A percentile compares a stretch with the other conserved stretches of the same genome.
Evolutionary conservation across 2,888 invertebrate genomes (phyloP).

Genomic region (Drosophila nr. fundita): DNA sequence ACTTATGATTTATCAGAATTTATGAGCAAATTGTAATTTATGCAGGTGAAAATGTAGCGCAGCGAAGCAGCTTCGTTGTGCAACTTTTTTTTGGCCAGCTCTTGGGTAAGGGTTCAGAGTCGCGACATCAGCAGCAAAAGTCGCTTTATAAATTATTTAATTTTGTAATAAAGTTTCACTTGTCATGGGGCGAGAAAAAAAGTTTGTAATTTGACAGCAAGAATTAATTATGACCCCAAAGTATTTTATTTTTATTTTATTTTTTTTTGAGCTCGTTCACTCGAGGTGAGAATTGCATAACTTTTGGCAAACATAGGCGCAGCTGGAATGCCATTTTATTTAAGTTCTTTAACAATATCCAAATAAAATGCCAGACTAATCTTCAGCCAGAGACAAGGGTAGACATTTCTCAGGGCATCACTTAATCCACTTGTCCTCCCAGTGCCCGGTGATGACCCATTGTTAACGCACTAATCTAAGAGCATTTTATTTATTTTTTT

Average conservation of each 20-base stretch:
- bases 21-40: constrained; percentile 65
- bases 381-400: constrained; percentile 63
- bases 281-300: not conserved
- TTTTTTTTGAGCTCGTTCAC: not conserved
- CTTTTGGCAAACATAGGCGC: not conserved
- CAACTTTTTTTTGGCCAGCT: constrained; percentile 50
- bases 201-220: constrained; percentile 51
- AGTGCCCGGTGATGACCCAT: constrained; percentile 59
- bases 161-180: constrained; percentile 73
- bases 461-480: constrained; percentile 73
- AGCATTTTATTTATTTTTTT: constrained; percentile 25
- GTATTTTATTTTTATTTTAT: not conserved
- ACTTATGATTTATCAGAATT: constrained; percentile 69
- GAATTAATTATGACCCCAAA: constrained; percentile 64
- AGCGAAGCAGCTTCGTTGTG: constrained; percentile 4
- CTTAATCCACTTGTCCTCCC: constrained; percentile 52
- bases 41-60: constrained; percentile 54
- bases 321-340: constrained; percentile 9
- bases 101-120: not conserved
- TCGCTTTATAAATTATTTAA: constrained; percentile 66
- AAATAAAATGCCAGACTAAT: constrained; percentile 39
- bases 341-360: constrained; percentile 20
- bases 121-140: constrained; percentile 37
- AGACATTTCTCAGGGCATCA: constrained; percentile 44
- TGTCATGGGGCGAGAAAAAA: constrained; percentile 34